A percentile compares a stretch with the other conserved stretches of the same genome.
phyloP scores from a whole-genome alignment of 2,888 invertebrate species.

The Trilocha varians region DNA sequence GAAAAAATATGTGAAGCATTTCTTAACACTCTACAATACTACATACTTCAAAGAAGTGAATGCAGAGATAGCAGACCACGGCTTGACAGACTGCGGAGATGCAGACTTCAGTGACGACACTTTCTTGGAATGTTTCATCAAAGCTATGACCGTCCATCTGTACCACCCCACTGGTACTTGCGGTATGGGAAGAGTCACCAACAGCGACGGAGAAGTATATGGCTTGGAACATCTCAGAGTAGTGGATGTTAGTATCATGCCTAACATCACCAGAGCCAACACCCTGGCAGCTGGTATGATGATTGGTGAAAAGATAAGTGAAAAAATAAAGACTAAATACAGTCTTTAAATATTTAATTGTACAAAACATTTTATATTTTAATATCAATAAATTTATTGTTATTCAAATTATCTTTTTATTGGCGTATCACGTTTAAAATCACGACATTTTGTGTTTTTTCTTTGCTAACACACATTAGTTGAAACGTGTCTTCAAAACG shows the following conservation, averaged over 20 bases:
- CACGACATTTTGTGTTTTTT: too few species aligned
- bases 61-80: constrained; percentile 16
- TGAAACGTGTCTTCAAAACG: too few species aligned
- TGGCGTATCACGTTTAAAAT: too few species aligned
- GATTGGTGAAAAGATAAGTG: constrained; percentile 1
- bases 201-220: background rate
- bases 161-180: constrained; percentile 80
- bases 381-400: too few species aligned
- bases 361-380: too few species aligned
- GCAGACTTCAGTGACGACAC: constrained; percentile 9
- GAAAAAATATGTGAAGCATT: constrained; percentile 10
- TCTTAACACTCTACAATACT: constrained; percentile 12
- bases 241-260: constrained; percentile 1
- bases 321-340: background rate
- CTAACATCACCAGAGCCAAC: constrained; percentile 1
- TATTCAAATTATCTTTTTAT: too few species aligned
- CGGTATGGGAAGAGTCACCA: constrained; percentile 74
- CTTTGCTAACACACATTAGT: too few species aligned
- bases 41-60: constrained; percentile 11
- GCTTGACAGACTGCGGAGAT: constrained; percentile 15
- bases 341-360: too few species aligned
- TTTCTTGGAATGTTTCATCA: constrained; percentile 24
- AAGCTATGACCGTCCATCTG: constrained; percentile 66
- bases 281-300: background rate
- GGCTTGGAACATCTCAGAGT: background rate